A percentile compares a stretch with the other conserved stretches of the same genome.
Evolutionary conservation across 1,140 invertebrate species (phyloP).

Genomic region (Acromyrmex heyeri): DNA sequence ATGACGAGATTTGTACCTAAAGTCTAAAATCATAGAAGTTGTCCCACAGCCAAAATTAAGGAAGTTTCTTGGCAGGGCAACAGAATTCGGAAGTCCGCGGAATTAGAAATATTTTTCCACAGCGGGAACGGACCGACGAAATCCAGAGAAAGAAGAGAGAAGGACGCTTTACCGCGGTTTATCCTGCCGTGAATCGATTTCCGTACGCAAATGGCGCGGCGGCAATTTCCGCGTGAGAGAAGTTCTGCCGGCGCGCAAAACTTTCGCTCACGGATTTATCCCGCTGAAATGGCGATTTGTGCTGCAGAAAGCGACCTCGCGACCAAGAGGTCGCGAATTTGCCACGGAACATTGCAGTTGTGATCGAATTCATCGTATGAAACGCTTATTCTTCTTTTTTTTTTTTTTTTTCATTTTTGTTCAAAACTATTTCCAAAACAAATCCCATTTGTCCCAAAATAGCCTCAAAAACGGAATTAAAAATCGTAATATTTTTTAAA

Average conservation of each 20-base stretch:
- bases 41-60: not conserved
- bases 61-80: slow-evolving; percentile 2
- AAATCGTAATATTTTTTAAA: not conserved
- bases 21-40: not conserved
- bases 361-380: not conserved
- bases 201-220: slow-evolving; percentile 38
- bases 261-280: slow-evolving; percentile 34
- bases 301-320: not conserved
- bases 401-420: not conserved
- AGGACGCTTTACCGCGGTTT: slow-evolving; percentile 31
- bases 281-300: slow-evolving; percentile 38
- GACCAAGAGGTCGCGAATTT: slow-evolving; percentile 29
- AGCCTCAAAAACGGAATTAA: not conserved
- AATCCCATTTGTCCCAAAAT: not conserved
- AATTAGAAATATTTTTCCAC: slow-evolving; percentile 48
- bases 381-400: not conserved
- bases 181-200: slow-evolving; percentile 59
- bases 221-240: slow-evolving; percentile 54
- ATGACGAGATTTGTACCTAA: not conserved
- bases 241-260: slow-evolving; percentile 15
- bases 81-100: slow-evolving; percentile 2
- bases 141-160: not conserved
- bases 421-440: not conserved
- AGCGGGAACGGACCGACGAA: not conserved
- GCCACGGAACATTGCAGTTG: not conserved